Conservation (phyloP, 2,888 invertebrate species). For the Suillia variegata region DNA sequence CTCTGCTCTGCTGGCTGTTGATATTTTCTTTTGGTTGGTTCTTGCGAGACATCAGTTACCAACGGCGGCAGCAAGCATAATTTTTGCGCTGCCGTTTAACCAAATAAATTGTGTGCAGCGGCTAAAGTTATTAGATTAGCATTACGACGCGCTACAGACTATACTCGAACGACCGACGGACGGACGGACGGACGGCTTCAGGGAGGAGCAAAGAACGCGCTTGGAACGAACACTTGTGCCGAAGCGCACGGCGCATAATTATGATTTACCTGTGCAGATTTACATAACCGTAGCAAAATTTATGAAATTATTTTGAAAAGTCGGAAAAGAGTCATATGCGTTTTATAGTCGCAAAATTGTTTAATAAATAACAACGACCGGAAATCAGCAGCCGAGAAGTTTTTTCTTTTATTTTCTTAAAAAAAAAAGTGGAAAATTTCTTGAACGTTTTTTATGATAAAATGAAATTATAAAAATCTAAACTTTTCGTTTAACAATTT, state of each 20-base stretch:
- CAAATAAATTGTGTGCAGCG: constrained; percentile 47
- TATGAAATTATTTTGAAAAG: constrained; percentile 17
- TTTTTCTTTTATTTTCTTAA: too few relatives aligned
- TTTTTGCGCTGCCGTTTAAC: constrained; percentile 47
- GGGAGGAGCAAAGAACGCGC: too few relatives aligned
- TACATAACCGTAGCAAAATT: constrained; percentile 38
- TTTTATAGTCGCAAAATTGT: constrained; percentile 39
- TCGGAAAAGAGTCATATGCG: constrained; percentile 42
- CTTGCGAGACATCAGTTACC: constrained; percentile 21
- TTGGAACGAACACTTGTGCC: too few relatives aligned
- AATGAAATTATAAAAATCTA: neutral
- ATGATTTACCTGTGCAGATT: constrained; percentile 46
- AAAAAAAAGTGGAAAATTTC: neutral
- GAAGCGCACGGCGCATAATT: constrained; percentile 38
- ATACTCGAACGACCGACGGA: too few relatives aligned
- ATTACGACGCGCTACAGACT: too few relatives aligned
- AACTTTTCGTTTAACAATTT: neutral
- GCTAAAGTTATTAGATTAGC: constrained; percentile 52
- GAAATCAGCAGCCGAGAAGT: too few relatives aligned
- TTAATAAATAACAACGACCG: neutral
- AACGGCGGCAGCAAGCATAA: constrained; percentile 41
- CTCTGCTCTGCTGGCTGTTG: neutral
- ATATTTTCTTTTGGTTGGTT: constrained; percentile 11
- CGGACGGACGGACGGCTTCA: too few relatives aligned
- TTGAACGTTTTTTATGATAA: neutral